Evolutionary conservation across 2,888 invertebrate species (phyloP), one percentile per base, ranked within the genome.

Genomic region (Drosophila pegasa): DNA sequence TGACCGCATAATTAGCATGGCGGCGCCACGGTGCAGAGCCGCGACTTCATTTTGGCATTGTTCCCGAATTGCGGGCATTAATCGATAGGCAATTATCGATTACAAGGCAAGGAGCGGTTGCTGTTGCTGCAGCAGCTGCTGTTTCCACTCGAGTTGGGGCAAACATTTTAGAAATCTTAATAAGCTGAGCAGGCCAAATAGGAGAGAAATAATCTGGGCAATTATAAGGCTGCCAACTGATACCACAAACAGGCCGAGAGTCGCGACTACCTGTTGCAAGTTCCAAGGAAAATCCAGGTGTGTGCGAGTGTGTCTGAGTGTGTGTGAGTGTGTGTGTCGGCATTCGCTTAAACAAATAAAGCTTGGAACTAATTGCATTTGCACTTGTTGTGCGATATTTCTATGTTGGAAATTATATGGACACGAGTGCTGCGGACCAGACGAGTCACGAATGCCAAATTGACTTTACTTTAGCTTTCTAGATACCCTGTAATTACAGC

Each of bases 301-400:
- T 35, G 7, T 33, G 57, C 58, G 38, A 54, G 16, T 22, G 38
- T 58, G 16, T 22, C 37, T 56, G 27, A 50, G 45, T 40, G 41
- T 33, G 35, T 25, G 25, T 27, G 22, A 16, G 3, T 20, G 59
- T 63, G 57, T 68, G 27, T 66, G 80, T 75, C 77, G 86, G 86
- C 83, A 83, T 86, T 82, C 83, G 72, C 56, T 73, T 77, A 83
- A 86, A 87, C 86, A 86, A 86, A 88, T 86, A 86, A 88, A 83
- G 84, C 78, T 62, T 50, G 79, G 59, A 71, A 84, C 86, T 88
- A 86, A 86, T 86, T 86, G 86, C 86, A 87, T 86, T 86, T 86
- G 86, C 86, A 86, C 86, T 88, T 86, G 80, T 75, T 84, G 74
- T 75, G 87, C 83, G 83, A 87, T 83, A 83, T 83, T 87, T 87